Evolutionary conservation across 2,888 invertebrate species (phyloP), one percentile per base, ranked within the genome.

Genomic region (Amphipoea lucens): DNA sequence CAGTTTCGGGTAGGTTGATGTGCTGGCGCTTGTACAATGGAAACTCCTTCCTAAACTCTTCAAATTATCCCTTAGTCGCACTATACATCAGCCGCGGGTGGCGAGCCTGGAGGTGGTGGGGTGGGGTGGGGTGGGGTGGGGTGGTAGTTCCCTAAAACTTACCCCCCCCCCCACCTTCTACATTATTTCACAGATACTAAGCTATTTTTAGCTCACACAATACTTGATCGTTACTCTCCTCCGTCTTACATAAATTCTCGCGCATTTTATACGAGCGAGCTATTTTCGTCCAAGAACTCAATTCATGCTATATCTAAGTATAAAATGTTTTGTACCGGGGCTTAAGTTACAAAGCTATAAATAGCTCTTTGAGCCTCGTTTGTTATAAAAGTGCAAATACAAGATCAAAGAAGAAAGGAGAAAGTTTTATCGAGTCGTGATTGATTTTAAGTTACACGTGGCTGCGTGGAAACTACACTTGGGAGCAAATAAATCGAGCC

Each of bases 181-280:
- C 62, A 74, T 84, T 83, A 75, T 76, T 81, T 71, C 62, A 29
- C 63, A 60, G 45, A 67, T 12, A 60, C 14, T 29, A n/a, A 71
- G 54, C 71, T 85, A 84, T 77, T 77, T 81, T 84, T 77, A 82
- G 67, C 74, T 14, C 29, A 60, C 51, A 67, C 77, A 68, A 71
- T 72, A 63, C 57, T 77, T 74, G 60, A 77, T 42, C 67, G 63
- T 14, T 62, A 65, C 51, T 57, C 72, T 36, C 51, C 48, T 42
- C 17, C 57, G 14, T 71, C 67, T 51, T 81, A 67, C 48, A 36
- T 70, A 63, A 66, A 29, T 48, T 40, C 51, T 17, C 42, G 4
- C 66, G 36, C 62, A 57, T 20, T 62, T 63, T 67, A 45, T 29
- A 70, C 48, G 62, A 62, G 57, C 29, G 51, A 36, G 65, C 42